A percentile compares a stretch with the other conserved stretches of the same genome.
Evolutionary conservation across 1,140 invertebrate genomes (phyloP).

Genomic region (Chironomus tepperi): DNA sequence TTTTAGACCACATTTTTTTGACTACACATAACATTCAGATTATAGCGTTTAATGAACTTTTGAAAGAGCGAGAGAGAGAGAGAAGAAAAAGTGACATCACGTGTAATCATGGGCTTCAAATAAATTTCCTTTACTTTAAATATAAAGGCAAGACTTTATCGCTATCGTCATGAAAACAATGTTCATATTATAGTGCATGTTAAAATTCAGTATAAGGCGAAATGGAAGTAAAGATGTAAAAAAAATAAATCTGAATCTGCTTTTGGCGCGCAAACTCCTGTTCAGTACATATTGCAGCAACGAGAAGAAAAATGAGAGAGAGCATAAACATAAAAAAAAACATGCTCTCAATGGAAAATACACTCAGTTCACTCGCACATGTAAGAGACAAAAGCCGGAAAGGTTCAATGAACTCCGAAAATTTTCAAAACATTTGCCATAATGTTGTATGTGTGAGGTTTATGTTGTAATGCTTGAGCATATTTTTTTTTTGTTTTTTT

Average conservation of each 20-base stretch:
- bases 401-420: constrained; percentile 10
- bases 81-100: not conserved
- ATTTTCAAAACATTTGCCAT: constrained; percentile 16
- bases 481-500: not conserved
- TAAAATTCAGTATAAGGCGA: not conserved
- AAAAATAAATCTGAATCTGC: not conserved
- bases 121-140: not conserved
- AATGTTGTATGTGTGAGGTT: not conserved
- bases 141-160: not conserved
- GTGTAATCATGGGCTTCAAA: not conserved
- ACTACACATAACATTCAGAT: too few species aligned
- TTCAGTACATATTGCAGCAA: not conserved
- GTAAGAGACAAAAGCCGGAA: not conserved
- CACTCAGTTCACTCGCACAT: not conserved
- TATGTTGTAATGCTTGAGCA: constrained; percentile 20
- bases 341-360: not conserved
- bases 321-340: constrained; percentile 1
- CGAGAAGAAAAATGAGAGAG: not conserved
- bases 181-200: not conserved
- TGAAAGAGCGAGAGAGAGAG: not conserved
- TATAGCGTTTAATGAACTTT: constrained; percentile 19
- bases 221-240: not conserved
- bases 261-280: constrained; percentile 10
- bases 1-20: not conserved
- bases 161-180: constrained; percentile 12